phyloP scores from a whole-genome alignment of 2,113 vertebrate species.

The Xiphophorus hellerii region DNA sequence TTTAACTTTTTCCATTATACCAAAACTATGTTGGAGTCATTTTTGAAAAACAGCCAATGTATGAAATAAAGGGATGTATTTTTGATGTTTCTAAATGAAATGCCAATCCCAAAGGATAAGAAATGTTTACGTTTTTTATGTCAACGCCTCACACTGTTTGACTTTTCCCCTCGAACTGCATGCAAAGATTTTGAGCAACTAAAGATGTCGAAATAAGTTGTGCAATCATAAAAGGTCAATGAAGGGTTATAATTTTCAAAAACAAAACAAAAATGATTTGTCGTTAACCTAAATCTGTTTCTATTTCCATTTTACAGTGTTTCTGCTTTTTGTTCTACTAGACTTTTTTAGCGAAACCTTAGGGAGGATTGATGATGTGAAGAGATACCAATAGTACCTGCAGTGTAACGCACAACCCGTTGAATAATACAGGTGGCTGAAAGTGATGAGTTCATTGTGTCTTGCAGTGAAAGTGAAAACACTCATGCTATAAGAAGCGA shows the following conservation, averaged over 20 bases:
- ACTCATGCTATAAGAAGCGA: background rate
- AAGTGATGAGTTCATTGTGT: constrained; percentile 1
- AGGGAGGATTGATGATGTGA: constrained; percentile 32
- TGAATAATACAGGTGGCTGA: constrained; percentile 10
- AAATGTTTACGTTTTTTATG: constrained; percentile 32
- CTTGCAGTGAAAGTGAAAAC: constrained; percentile 2
- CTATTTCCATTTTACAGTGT: constrained; percentile 24
- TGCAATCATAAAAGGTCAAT: constrained; percentile 13
- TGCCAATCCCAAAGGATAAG: constrained; percentile 3
- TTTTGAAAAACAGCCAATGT: background rate
- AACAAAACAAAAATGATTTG: constrained; percentile 11
- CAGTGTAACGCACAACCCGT: constrained; percentile 20
- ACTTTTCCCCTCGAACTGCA: constrained; percentile 8
- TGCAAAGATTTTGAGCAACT: constrained; percentile 29
- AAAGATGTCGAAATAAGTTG: constrained; percentile 9
- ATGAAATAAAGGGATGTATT: constrained; percentile 31
- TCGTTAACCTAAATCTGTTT: background rate
- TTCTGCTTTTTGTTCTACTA: constrained; percentile 39
- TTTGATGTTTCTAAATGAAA: constrained; percentile 22
- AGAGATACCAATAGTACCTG: constrained; percentile 7
- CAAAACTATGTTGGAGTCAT: background rate
- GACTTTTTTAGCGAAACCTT: constrained; percentile 28
- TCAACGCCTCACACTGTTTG: constrained; percentile 36
- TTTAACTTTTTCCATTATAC: constrained; percentile 12
- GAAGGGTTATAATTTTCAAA: constrained; percentile 30